Percentiles rank a stretch among this genome's conserved stretches.
phyloP scores from a whole-genome alignment of 2,113 vertebrate genomes.

The Silurus asotus region DNA sequence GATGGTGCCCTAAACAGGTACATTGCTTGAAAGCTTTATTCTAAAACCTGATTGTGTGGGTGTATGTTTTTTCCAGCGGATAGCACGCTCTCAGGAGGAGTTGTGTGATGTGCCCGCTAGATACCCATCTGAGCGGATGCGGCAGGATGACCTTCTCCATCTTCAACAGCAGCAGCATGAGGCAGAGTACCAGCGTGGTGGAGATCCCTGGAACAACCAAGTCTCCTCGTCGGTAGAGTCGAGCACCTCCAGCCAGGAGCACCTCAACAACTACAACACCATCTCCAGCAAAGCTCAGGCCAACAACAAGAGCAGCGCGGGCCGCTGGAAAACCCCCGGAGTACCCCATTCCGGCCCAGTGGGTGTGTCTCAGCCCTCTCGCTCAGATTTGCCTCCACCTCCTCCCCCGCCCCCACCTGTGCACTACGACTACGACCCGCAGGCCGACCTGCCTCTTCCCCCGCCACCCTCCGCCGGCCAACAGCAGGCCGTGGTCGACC shows the following conservation, averaged over 20 bases:
- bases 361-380: conserved; percentile 74
- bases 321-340: conserved; percentile 95
- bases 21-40: too few species aligned
- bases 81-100: conserved; percentile 89
- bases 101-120: conserved; percentile 71
- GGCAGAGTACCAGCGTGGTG: conserved; percentile 69
- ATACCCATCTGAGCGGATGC: conserved; percentile 75
- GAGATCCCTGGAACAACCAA: conserved; percentile 84
- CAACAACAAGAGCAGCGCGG: conserved; percentile 90
- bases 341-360: conserved; percentile 69
- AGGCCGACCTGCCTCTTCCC: conserved; percentile 79
- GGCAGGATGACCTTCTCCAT: conserved; percentile 78
- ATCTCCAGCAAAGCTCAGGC: conserved; percentile 69
- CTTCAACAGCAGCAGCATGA: conserved; percentile 74
- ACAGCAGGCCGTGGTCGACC: conserved; percentile 74
- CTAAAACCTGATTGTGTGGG: not conserved
- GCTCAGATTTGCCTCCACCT: conserved; percentile 88
- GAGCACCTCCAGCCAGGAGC: conserved; percentile 92
- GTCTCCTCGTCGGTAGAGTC: conserved; percentile 87
- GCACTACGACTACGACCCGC: conserved; percentile 81
- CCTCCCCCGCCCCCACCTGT: conserved; percentile 85
- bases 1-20: too few species aligned
- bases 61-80: conserved; percentile 71
- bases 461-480: conserved; percentile 69
- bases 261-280: conserved; percentile 86